Evolutionary conservation across 2,888 invertebrate genomes (phyloP), one percentile per base, ranked within the genome.

Genomic region (Lycaena phlaeas): DNA sequence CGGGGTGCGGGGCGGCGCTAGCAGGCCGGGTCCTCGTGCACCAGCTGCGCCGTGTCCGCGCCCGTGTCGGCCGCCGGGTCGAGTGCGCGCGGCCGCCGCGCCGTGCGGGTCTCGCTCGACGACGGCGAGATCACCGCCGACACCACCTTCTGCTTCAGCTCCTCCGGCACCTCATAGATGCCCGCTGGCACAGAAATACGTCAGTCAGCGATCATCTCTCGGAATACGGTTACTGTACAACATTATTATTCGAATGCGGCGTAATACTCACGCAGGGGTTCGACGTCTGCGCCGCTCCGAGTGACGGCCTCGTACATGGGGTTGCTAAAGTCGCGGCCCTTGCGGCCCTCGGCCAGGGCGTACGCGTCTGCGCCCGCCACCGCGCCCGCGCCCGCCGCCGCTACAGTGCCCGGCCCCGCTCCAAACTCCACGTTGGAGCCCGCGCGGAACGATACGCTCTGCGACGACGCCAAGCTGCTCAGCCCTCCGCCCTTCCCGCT

Each of bases 261-360:
- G 5, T 7, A 22, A 34, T 27, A 75, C 78, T 72, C 26, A 78
- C 77, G 78, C 44, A 72, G 34, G 0, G 74, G 59, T n/a, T 68
- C 68, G 1, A 61, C 68, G 25, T 64, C 59, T 26, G 61, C 64
- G 49, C 87, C 87, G 38, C 87, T 88, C 49, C 90, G 85, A 52
- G 91, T 90, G 41, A 92, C 92, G 36, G 95, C 95, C 64, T 98
- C 98, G 75, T 98, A 98, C 94, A 98, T 97, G 36, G 98, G 98
- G 84, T 98, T 98, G 62, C 95, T 93, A 86, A 98, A 98, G 77
- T 98, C 97, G 39, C 97, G 86, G 43, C 90, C 91, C 72, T 94
- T 95, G 53, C 90, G 88, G 54, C 68, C 59, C 48, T 94, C 92
- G 58, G 92, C 92, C 57, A 95, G 64, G 40, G 82, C 91, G 73